Evolutionary conservation across 2,113 vertebrate species (phyloP).

Genomic region (Corythoichthys haematopterus): DNA sequence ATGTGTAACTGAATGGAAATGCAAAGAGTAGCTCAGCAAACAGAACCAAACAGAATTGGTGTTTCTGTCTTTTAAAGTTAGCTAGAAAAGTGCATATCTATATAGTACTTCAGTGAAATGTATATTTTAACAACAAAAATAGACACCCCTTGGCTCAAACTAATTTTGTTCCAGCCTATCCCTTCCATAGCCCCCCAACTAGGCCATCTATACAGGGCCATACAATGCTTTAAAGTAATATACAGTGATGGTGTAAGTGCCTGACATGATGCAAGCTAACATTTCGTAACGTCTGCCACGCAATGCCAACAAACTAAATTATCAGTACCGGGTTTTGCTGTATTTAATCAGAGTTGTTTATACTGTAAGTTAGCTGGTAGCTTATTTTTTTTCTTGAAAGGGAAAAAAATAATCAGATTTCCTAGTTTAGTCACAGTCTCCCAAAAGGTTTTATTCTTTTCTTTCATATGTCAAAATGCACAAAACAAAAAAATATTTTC

Average conservation of each 20-base stretch:
- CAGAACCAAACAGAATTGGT: too few relatives aligned
- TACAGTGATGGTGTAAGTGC: background rate
- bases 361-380: background rate
- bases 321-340: background rate
- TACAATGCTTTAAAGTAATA: background rate
- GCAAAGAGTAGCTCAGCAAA: background rate
- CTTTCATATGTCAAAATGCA: background rate
- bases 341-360: background rate
- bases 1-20: background rate
- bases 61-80: too few relatives aligned
- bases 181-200: too few relatives aligned
- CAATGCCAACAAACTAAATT: background rate
- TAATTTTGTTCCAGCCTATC: too few relatives aligned
- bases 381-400: background rate
- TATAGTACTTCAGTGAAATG: too few relatives aligned
- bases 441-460: background rate
- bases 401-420: too few relatives aligned
- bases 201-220: too few relatives aligned
- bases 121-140: too few relatives aligned
- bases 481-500: background rate
- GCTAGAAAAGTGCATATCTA: too few relatives aligned
- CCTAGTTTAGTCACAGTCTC: background rate
- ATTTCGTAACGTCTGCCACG: background rate
- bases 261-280: background rate
- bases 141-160: too few relatives aligned